Evolutionary conservation across 2,113 vertebrate species (phyloP).

Genomic region (Octodon degus): DNA sequence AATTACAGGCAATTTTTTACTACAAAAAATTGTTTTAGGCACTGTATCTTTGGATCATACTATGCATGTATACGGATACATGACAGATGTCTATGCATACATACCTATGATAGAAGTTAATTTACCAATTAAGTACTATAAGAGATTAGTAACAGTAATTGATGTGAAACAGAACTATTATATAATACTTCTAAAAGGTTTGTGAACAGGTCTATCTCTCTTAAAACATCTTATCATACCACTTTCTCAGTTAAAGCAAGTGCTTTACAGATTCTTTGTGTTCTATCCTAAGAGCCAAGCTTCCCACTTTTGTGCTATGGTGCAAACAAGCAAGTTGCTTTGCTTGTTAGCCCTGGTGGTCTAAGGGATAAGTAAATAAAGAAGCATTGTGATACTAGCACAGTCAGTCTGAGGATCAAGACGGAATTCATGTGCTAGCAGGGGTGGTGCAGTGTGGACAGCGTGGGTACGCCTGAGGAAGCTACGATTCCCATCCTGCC

Average conservation of each 20-base stretch:
- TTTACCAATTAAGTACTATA: background rate
- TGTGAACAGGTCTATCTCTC: background rate
- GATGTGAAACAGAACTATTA: background rate
- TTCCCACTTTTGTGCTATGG: background rate
- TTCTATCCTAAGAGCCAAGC: background rate
- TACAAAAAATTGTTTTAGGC: background rate
- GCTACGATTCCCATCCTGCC: background rate
- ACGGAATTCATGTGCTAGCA: background rate
- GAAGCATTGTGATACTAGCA: rapidly evolving
- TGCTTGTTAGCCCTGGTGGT: too few relatives aligned
- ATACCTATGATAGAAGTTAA: background rate
- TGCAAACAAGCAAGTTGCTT: too few relatives aligned
- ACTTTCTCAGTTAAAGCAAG: background rate
- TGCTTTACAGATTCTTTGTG: background rate
- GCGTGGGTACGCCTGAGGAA: too few relatives aligned
- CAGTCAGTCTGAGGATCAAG: background rate
- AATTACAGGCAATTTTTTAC: background rate
- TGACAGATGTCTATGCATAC: background rate
- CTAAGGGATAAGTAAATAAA: background rate
- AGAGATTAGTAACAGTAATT: background rate
- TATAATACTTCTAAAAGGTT: background rate
- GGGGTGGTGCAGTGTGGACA: rapidly evolving
- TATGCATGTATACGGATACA: background rate
- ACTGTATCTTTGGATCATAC: background rate
- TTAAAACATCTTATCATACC: background rate